Base-by-base conservation (phyloP, 2,888 invertebrate genomes). In the Sipunculus nudus region DNA sequence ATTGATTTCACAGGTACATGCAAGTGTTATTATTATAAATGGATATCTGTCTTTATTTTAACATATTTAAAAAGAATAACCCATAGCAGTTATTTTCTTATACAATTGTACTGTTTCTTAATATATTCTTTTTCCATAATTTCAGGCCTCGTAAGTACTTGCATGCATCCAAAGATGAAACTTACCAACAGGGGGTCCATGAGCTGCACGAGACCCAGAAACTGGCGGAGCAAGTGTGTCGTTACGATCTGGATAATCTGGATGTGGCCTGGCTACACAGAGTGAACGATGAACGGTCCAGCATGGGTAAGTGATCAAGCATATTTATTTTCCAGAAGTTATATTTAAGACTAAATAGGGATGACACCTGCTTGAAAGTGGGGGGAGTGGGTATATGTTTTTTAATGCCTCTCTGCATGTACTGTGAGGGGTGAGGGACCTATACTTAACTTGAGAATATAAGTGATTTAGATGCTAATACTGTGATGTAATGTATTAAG, bases 231-330 rank as follows among this genome's bases (percentile, higher is more conserved):
- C 92, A 93, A 73, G 92, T 94, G 26, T 96, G 96, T 86, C 91
- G 92, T 69, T 97, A 97, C 83, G 97, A 97, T 85, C 87, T 97
- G 78, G 97, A 97, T 85, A 94, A 94, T 76, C 89, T 91, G 69
- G 97, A 97, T 85, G 90, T 91, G 63, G 89, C 91, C 45, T 97
- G 97, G 97, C 87, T 97, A 65, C 89, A 89, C 73, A 87, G 91
- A 65, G 85, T 93, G 56, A 96, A 97, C 84, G 90, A 91, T n/a
- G 94, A 95, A 85, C 88, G 96, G 65, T 91, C 92, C 50, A 87
- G 80, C 59, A 82, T 84, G 77, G 87, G 86, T 86, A 71, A 68
- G 77, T 75, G n/a, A 13, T 19, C 26, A 35, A 16, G n/a, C 25
- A 45, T 19, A 59, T 23, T 45, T n/a, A n/a, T n/a, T n/a, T n/a